Conservation (phyloP, 2,113 vertebrate genomes). For the Mungos mungo region DNA sequence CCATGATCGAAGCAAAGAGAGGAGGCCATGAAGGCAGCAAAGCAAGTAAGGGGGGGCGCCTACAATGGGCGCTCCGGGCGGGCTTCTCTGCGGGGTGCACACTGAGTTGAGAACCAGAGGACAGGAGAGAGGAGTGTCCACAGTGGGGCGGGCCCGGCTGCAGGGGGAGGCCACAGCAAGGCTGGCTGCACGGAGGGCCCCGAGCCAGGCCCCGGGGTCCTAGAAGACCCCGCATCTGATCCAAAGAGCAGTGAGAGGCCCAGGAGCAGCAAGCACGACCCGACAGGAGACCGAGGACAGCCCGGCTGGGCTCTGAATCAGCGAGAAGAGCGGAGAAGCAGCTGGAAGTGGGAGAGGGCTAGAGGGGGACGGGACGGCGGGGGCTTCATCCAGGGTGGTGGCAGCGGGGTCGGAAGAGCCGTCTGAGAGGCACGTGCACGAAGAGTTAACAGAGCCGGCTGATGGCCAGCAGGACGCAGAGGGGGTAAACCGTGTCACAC, state of each 20-base stretch:
- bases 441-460: not conserved
- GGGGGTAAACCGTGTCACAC: too few species aligned
- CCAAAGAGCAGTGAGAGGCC: not conserved
- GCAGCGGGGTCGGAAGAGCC: too few species aligned
- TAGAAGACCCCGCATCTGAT: not conserved
- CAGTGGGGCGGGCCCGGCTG: accelerated
- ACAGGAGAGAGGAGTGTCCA: not conserved
- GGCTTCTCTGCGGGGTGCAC: not conserved
- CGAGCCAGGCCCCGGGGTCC: not conserved
- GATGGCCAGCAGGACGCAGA: not conserved
- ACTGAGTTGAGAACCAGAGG: not conserved
- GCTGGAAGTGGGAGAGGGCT: not conserved
- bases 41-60: too few species aligned
- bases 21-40: not conserved
- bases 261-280: too few species aligned
- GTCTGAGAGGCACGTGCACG: accelerated
- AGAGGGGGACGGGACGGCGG: accelerated
- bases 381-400: not conserved
- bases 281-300: accelerated
- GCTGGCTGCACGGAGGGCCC: not conserved
- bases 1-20: not conserved
- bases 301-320: not conserved
- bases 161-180: not conserved
- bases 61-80: not conserved
- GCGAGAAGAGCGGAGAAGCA: not conserved